Evolutionary conservation across 2,113 vertebrate species (phyloP).

Genomic region (Melierax canorus): DNA sequence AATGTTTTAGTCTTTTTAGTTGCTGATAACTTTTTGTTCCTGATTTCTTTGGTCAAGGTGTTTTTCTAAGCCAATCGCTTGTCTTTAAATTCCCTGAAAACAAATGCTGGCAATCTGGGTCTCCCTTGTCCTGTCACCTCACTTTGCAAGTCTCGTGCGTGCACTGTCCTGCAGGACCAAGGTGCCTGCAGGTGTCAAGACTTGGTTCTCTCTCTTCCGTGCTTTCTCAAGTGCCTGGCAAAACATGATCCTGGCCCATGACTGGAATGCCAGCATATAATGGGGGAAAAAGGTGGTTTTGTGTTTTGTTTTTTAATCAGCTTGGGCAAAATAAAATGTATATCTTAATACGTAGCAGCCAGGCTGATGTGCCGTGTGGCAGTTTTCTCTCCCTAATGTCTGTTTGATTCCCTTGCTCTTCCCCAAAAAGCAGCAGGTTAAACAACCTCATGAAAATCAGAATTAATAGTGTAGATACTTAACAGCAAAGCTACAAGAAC

Average conservation of each 20-base stretch:
- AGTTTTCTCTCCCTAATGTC: background rate
- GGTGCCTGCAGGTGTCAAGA: background rate
- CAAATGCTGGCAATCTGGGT: accelerated
- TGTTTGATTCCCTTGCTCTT: background rate
- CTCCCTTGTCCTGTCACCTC: no score
- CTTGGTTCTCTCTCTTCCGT: background rate
- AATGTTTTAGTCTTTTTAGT: background rate
- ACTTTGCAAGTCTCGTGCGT: accelerated
- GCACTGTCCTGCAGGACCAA: background rate
- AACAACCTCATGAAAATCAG: background rate
- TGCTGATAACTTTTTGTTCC: background rate
- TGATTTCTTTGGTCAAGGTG: background rate
- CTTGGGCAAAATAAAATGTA: background rate
- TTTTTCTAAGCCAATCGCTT: background rate
- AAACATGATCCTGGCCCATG: accelerated
- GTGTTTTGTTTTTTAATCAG: background rate
- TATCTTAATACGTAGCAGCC: accelerated
- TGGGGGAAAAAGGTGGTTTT: no score
- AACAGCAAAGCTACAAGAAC: no score
- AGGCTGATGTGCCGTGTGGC: accelerated
- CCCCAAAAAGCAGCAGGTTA: background rate
- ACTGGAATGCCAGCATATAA: accelerated
- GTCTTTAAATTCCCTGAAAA: background rate
- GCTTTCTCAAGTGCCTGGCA: background rate
- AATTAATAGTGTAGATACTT: background rate